These are phyloP conservation scores for Gymnodraco acuticeps DNA, from an alignment of 2,797 vertebrate genomes.

Conservation along the genomic window DNA sequence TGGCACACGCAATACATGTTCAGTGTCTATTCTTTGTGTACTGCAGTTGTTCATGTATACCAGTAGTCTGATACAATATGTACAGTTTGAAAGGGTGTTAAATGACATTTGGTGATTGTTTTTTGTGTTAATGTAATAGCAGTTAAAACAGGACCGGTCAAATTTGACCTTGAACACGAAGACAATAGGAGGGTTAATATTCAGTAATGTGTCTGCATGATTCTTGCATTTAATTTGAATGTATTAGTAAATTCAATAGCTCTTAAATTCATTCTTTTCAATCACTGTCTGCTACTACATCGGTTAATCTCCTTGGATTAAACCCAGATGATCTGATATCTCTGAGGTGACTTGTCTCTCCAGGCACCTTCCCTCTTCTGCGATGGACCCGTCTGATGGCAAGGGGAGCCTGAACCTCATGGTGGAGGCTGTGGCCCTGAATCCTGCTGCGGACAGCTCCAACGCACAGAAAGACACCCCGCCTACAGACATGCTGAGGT, in stretches of 20 bases:
- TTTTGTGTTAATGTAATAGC: too few relatives aligned
- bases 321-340: background rate
- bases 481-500: slow-evolving; percentile 77
- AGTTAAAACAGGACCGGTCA: too few relatives aligned
- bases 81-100: too few relatives aligned
- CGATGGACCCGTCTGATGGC: slow-evolving; percentile 58
- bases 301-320: background rate
- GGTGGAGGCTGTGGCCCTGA: slow-evolving; percentile 41
- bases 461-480: slow-evolving; percentile 41
- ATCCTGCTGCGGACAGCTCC: slow-evolving; percentile 30
- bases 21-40: too few relatives aligned
- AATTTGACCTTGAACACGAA: too few relatives aligned
- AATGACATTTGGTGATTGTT: too few relatives aligned
- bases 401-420: slow-evolving; percentile 26
- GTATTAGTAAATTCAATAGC: background rate
- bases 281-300: too few relatives aligned
- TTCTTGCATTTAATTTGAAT: background rate
- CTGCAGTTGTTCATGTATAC: too few relatives aligned
- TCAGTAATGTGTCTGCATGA: background rate
- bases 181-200: background rate
- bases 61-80: too few relatives aligned
- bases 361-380: slow-evolving; percentile 4
- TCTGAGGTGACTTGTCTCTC: background rate
- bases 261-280: background rate
- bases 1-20: too few relatives aligned